Evolutionary conservation across 2,113 vertebrate species (phyloP).

Genomic region (Neolamprologus toae): DNA sequence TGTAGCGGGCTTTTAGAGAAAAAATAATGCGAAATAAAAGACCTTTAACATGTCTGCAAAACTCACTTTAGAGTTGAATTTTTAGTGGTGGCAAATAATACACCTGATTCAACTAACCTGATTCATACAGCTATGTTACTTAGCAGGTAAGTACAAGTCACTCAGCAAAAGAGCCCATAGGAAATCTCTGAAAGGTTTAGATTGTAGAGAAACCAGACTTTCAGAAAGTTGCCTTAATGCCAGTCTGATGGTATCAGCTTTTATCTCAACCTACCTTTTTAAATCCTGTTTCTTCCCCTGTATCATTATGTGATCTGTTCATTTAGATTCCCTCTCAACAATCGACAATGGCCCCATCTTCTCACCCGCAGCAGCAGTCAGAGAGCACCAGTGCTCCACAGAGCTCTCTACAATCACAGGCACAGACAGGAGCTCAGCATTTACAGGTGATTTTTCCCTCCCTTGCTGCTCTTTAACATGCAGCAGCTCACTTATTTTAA

Average conservation of each 20-base stretch:
- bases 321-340: constrained; percentile 43
- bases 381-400: constrained; percentile 40
- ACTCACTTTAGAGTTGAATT: not conserved
- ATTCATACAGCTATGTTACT: not conserved
- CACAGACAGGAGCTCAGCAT: constrained; percentile 28
- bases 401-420: constrained; percentile 2
- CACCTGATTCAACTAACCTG: not conserved
- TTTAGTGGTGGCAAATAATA: not conserved
- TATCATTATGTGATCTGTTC: not conserved
- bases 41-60: not conserved
- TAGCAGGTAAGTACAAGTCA: constrained; percentile 21
- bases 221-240: not conserved
- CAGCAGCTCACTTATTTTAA: not conserved
- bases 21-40: not conserved
- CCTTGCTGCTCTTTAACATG: not conserved
- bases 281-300: not conserved
- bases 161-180: not conserved
- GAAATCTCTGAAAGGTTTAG: not conserved
- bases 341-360: constrained; percentile 17
- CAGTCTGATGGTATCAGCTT: not conserved
- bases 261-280: not conserved
- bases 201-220: not conserved
- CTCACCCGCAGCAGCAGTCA: constrained; percentile 36
- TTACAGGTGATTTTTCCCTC: constrained; percentile 48
- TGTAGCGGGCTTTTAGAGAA: not conserved